Base-by-base conservation (phyloP, 64 coral and sea anemone species). In the Stichodactyla mertensii region DNA sequence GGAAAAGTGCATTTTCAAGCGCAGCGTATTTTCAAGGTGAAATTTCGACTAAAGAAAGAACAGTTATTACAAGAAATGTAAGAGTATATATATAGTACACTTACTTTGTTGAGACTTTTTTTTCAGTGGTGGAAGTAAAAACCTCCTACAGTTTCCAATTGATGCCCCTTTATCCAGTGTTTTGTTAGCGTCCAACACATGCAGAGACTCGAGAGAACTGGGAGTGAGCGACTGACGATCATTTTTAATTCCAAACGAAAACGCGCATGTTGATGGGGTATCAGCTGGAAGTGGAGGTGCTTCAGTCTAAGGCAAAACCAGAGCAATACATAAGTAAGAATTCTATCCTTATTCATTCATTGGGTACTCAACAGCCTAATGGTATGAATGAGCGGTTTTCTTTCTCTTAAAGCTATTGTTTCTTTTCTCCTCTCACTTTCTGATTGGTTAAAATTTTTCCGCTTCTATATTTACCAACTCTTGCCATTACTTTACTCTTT, bases 171-270 rank as follows among this genome's bases (percentile, higher is more conserved):
- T 86, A 61, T 91, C 86, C 64, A 86, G 81, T 55, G 54, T 88
- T n/a, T 85, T 90, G 79, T 54, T 91, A 55, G 88, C 91, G 70
- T 84, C 89, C n/a, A 89, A 81, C 19, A 84, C 80, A 53, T 79
- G 87, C 79, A 90, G 90, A 5, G 93, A 95, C 52, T 87, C 86
- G 22, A 82, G 78, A 11, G 89, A 80, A 23, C 82, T 85, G 55
- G 93, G 93, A 36, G 93, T 95, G 77, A 91, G 89, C 14, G 92
- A 86, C 54, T 88, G 55, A 28, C 89, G 69, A 9, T 79, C 55
- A 9, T 13, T 57, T 27, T 20, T 90, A 11, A 36, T 90, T 52
- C 54, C 55, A 79, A 57, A 10, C 16, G 12, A 51, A 86, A 23
- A 14, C 4, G 13, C 45, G 18, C 55, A 79, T 5, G 31, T 71